Evolutionary conservation across 1,140 invertebrate species (phyloP).

Genomic region (Aethina tumida): DNA sequence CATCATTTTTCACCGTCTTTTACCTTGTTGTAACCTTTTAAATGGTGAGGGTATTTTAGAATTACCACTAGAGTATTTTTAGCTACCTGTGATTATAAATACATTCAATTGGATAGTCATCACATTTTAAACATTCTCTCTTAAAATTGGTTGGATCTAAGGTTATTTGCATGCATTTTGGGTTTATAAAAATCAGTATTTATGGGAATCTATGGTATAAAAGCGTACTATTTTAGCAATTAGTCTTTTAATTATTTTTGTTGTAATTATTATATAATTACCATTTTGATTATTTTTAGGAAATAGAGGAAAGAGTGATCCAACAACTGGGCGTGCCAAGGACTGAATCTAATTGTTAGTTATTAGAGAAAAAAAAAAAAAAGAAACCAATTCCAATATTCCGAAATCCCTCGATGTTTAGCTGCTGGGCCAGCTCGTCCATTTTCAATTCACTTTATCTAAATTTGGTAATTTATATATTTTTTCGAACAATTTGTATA

Average conservation of each 20-base stretch:
- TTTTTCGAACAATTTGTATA: conserved; percentile 23
- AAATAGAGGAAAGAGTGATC: conserved; percentile 36
- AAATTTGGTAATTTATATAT: conserved; percentile 16
- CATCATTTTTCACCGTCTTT: too few relatives aligned
- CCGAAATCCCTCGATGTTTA: conserved; percentile 6
- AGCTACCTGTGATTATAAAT: too few relatives aligned
- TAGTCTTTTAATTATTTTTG: background rate
- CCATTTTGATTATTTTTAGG: conserved; percentile 24
- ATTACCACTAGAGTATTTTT: too few relatives aligned
- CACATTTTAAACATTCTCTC: background rate
- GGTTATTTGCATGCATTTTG: background rate
- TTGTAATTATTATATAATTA: too few relatives aligned
- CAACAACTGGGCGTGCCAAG: conserved; percentile 34
- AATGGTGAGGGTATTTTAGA: too few relatives aligned
- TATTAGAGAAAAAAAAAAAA: conserved; percentile 8
- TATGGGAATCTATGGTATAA: background rate
- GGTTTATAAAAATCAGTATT: background rate
- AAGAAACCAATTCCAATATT: conserved; percentile 4
- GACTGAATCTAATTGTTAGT: conserved; percentile 27
- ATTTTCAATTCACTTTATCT: conserved; percentile 16
- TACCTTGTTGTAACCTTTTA: too few relatives aligned
- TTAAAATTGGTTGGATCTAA: too few relatives aligned
- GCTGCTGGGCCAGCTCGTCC: conserved; percentile 26
- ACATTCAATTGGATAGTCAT: too few relatives aligned
- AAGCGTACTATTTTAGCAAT: background rate